Evolutionary conservation across 2,888 invertebrate genomes (phyloP), one percentile per base, ranked within the genome.

Genomic region (Nomada flava): DNA sequence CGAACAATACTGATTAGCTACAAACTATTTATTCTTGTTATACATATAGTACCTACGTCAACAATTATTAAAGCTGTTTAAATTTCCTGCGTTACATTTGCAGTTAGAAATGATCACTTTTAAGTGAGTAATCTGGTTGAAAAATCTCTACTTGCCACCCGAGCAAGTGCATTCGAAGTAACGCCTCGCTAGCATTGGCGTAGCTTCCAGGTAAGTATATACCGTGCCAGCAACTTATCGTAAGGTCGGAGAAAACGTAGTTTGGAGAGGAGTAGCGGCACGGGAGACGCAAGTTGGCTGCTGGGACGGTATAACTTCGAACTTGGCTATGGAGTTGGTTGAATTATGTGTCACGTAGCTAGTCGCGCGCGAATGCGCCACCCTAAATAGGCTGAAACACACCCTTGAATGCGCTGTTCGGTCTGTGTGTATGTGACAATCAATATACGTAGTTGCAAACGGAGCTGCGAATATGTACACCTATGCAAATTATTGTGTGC

Each of bases 301-400:
- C 69, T 52, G 71, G 73, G 74, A 77, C 74, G 82, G 84, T 87
- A 85, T 85, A 90, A 91, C 90, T 88, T 82, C 82, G 84, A 91
- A 92, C 87, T 91, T 91, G 90, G 91, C 90, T 91, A 91, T 86
- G 79, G 88, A 91, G 89, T 92, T 90, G 82, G 85, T 86, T 90
- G 90, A 91, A 91, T 91, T 91, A 91, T 92, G 89, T 88, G 89
- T 87, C 86, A 88, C 89, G 86, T 88, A 87, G 85, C 77, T 86
- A 88, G 88, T 87, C 77, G 79, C 83, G 81, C 79, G 85, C 82
- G 81, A 84, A 90, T 87, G 84, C 84, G 78, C 82, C 86, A 78
- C 76, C 80, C 85, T 76, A 84, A 89, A 88, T 87, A 86, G 86
- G 86, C 86, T 82, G 81, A 60, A 73, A 78, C 72, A 81, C 70